Evolutionary conservation across 2,113 vertebrate genomes (phyloP).

Genomic region (Chaetura pelagica): DNA sequence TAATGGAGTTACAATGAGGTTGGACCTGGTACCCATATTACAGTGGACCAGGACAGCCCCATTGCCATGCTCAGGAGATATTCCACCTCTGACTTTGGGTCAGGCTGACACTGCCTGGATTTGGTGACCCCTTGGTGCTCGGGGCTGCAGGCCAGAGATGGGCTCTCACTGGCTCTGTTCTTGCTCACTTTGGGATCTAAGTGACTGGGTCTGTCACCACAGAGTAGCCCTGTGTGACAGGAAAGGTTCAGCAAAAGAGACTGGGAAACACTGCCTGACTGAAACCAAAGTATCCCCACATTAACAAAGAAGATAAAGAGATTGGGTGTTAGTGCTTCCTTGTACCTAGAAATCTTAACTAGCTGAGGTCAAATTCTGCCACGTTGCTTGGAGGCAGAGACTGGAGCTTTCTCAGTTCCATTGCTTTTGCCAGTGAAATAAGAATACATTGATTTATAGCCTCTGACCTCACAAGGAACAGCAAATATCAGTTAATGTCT

Average conservation of each 20-base stretch:
- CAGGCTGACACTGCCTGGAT: neutral
- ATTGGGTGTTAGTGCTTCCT: neutral
- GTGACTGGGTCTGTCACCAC: neutral
- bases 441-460: neutral
- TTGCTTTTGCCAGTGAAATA: neutral
- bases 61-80: neutral
- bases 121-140: too few relatives aligned
- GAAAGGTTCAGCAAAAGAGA: neutral
- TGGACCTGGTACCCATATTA: neutral
- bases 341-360: neutral
- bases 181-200: neutral
- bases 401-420: neutral
- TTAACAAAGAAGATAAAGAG: neutral
- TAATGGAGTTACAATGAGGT: accelerated
- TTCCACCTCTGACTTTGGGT: neutral
- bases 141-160: neutral
- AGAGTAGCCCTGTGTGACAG: accelerated
- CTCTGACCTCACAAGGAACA: neutral
- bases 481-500: neutral
- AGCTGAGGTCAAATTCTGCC: neutral
- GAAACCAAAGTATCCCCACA: neutral
- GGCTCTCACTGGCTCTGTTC: neutral
- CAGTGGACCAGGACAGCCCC: neutral
- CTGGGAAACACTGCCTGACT: neutral
- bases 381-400: neutral